Conservation (phyloP, 2,888 invertebrate genomes). For the Parnassius apollo region DNA sequence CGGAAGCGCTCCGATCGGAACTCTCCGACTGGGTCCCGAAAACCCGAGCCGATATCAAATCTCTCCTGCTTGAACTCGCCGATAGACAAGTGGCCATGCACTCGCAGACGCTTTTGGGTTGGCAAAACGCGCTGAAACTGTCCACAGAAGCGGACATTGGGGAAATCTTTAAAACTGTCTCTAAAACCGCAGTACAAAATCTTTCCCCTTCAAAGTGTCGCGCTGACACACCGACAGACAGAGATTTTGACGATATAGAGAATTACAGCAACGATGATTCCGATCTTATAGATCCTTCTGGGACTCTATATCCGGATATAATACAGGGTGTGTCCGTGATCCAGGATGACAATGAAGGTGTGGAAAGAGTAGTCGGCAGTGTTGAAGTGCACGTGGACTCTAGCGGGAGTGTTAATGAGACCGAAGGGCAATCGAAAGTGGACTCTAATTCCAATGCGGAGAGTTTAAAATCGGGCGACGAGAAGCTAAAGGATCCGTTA, state of each 20-base stretch:
- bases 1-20: slow-evolving; percentile 66
- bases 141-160: slow-evolving; percentile 50
- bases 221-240: slow-evolving; percentile 48
- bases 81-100: slow-evolving; percentile 55
- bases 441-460: slow-evolving; percentile 31
- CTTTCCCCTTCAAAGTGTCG: slow-evolving; percentile 57
- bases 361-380: slow-evolving; percentile 11
- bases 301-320: slow-evolving; percentile 9
- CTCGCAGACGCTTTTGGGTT: slow-evolving; percentile 51
- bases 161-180: slow-evolving; percentile 69
- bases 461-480: slow-evolving; percentile 36
- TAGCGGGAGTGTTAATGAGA: slow-evolving; percentile 19
- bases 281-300: slow-evolving; percentile 29
- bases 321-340: slow-evolving; percentile 1
- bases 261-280: slow-evolving; percentile 43
- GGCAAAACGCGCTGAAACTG: slow-evolving; percentile 61
- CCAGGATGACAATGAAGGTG: neutral
- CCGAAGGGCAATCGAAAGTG: slow-evolving; percentile 23
- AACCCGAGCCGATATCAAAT: slow-evolving; percentile 57
- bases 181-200: slow-evolving; percentile 63
- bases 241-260: slow-evolving; percentile 54
- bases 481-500: slow-evolving; percentile 47
- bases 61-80: slow-evolving; percentile 56
- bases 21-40: slow-evolving; percentile 67
- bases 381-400: slow-evolving; percentile 6